phyloP scores from a whole-genome alignment of 2,797 vertebrate species.

The Hypotaenidia philippensis region DNA sequence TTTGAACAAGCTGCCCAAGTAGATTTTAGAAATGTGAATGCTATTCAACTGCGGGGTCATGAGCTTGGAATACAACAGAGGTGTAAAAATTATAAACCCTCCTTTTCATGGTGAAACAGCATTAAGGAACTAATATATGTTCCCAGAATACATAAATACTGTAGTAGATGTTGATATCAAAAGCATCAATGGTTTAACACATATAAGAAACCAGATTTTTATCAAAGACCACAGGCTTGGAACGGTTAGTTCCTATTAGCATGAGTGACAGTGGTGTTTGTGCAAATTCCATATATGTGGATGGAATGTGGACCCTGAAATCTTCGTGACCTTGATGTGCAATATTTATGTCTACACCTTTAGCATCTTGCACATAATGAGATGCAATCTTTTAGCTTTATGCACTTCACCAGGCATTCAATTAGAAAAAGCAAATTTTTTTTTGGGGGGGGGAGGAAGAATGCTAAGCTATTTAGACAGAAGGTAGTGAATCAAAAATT shows the following conservation, averaged over 20 bases:
- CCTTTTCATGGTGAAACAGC: background rate
- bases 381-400: slow-evolving; percentile 61
- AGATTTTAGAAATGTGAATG: background rate
- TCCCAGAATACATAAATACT: background rate
- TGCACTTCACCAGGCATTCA: slow-evolving; percentile 69
- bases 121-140: background rate
- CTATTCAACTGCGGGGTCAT: background rate
- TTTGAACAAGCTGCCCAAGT: slow-evolving; percentile 12
- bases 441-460: background rate
- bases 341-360: slow-evolving; percentile 51
- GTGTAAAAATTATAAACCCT: background rate
- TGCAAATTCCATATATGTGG: slow-evolving; percentile 32
- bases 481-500: slow-evolving; percentile 83
- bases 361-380: slow-evolving; percentile 51
- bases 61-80: background rate
- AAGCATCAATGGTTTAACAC: background rate
- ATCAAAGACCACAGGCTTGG: background rate
- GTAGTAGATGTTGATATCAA: background rate
- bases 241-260: background rate
- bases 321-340: slow-evolving; percentile 69
- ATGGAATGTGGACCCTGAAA: slow-evolving; percentile 50
- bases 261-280: background rate
- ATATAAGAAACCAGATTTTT: background rate
- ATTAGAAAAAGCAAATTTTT: slow-evolving; percentile 62
- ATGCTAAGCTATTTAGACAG: slow-evolving; percentile 78